Conservation (phyloP, 1,140 invertebrate species). For the Listronotus bonariensis region DNA sequence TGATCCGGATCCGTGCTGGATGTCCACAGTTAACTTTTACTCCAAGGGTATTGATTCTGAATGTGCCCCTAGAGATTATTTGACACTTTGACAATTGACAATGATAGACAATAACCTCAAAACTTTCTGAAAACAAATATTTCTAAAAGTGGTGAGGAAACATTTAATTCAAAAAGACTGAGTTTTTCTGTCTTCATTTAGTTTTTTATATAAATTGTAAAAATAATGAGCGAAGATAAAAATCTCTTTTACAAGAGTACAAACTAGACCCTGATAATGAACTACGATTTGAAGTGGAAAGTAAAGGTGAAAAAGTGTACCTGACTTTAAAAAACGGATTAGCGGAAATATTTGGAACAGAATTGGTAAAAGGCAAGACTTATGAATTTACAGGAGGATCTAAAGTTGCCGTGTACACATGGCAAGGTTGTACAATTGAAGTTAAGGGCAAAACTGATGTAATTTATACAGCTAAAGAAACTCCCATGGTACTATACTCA, state of each 20-base stretch:
- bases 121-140: no score
- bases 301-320: slow-evolving; percentile 81
- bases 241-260: slow-evolving; percentile 67
- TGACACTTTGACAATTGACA: no score
- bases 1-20: no score
- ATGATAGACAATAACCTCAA: no score
- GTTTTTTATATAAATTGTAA: no score
- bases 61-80: no score
- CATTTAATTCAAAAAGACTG: no score
- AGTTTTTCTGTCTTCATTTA: no score
- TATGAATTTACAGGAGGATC: slow-evolving; percentile 90
- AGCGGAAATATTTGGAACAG: slow-evolving; percentile 97
- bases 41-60: no score
- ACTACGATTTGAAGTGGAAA: slow-evolving; percentile 91
- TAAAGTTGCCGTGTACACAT: slow-evolving; percentile 96
- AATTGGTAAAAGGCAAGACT: slow-evolving; percentile 90
- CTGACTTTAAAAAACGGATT: slow-evolving; percentile 85
- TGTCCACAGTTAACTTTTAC: no score
- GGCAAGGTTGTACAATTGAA: slow-evolving; percentile 89
- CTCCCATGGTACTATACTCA: slow-evolving; percentile 93
- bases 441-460: slow-evolving; percentile 87
- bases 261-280: slow-evolving; percentile 88
- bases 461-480: slow-evolving; percentile 93
- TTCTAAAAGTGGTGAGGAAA: no score
- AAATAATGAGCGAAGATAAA: slow-evolving; percentile 36